phyloP scores from a whole-genome alignment of 2,113 vertebrate genomes.

The Atherinomorus stipes region DNA sequence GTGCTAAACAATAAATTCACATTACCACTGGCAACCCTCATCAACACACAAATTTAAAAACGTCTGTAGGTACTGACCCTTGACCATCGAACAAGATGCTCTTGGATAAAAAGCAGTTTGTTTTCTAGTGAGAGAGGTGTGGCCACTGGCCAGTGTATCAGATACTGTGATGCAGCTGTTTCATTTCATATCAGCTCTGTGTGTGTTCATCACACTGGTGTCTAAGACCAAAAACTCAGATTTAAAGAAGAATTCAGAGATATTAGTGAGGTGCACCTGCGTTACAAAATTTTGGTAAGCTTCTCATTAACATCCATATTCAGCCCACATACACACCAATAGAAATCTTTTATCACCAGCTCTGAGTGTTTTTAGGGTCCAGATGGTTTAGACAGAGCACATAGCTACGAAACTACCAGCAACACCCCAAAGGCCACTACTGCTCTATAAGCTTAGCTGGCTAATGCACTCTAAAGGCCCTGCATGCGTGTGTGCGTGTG shows the following conservation, averaged over 20 bases:
- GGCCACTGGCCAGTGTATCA: conserved; percentile 39
- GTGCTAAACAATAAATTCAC: conserved; percentile 21
- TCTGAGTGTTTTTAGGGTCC: conserved; percentile 43
- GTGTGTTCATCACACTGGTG: conserved; percentile 19
- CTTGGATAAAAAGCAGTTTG: conserved; percentile 29
- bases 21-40: background rate
- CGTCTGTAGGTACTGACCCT: conserved; percentile 9
- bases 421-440: conserved; percentile 45
- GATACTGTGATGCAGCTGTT: conserved; percentile 55
- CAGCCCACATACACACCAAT: conserved; percentile 32
- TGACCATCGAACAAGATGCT: background rate
- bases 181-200: conserved; percentile 37
- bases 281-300: conserved; percentile 4
- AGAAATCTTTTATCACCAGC: conserved; percentile 60
- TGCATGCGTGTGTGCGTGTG: conserved; percentile 12
- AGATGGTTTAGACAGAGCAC: conserved; percentile 44
- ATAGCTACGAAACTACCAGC: conserved; percentile 43
- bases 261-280: background rate
- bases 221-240: conserved; percentile 13
- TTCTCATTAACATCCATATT: background rate
- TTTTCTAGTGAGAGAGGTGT: conserved; percentile 23
- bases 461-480: conserved; percentile 49
- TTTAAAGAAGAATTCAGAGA: conserved; percentile 32
- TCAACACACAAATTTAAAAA: background rate
- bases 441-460: conserved; percentile 55